phyloP scores from a whole-genome alignment of 2,113 vertebrate genomes.

The Uria aalge region DNA sequence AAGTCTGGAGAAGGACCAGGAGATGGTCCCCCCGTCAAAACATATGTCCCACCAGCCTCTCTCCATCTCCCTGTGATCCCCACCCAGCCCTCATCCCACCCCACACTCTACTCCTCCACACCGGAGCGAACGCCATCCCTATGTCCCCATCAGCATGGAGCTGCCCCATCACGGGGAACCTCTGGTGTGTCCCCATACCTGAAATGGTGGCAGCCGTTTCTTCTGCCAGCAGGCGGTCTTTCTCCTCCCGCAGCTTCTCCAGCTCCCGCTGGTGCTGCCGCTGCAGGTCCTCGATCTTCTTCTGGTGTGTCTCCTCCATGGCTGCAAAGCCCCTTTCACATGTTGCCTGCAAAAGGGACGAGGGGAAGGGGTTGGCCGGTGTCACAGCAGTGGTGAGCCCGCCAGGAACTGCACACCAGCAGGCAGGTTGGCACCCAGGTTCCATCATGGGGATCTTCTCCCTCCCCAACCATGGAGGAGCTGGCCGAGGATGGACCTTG shows the following conservation, averaged over 20 bases:
- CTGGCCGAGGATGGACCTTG: rapidly evolving
- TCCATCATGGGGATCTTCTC: not conserved
- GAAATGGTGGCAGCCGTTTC: constrained; percentile 96
- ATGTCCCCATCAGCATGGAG: rapidly evolving
- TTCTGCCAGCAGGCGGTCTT: constrained; percentile 91
- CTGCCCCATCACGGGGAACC: rapidly evolving
- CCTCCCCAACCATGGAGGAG: not conserved
- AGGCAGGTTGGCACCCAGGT: not conserved
- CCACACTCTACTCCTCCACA: not conserved
- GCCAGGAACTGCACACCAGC: rapidly evolving
- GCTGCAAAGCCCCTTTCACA: constrained; percentile 96
- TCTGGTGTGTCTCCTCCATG: constrained; percentile 98
- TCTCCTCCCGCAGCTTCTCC: constrained; percentile 91
- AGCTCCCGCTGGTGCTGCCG: constrained; percentile 95
- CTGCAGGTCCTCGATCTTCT: constrained; percentile 93
- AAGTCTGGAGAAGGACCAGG: not conserved
- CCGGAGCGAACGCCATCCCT: rapidly evolving
- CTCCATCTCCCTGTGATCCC: not conserved
- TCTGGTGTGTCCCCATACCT: constrained; percentile 62
- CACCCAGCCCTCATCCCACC: not conserved
- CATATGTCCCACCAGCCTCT: rapidly evolving
- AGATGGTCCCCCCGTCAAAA: not conserved
- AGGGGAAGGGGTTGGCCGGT: not conserved
- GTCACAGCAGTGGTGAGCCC: rapidly evolving
- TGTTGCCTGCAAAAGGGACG: constrained; percentile 80